Evolutionary conservation across 2,797 vertebrate species (phyloP).

Genomic region (Xenopus petersii): DNA sequence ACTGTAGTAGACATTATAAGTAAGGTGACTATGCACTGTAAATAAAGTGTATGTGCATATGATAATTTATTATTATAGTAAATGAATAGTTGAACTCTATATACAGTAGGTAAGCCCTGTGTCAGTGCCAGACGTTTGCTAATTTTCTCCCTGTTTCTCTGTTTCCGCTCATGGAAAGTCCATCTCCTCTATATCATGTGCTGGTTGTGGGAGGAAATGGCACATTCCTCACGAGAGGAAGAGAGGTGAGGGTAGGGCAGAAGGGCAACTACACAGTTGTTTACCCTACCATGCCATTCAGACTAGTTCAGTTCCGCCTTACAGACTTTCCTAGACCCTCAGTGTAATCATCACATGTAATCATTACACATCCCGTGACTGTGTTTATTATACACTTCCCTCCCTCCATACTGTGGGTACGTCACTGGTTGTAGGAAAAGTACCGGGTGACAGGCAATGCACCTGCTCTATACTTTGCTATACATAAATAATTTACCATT

Average conservation of each 20-base stretch:
- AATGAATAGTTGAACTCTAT: background rate
- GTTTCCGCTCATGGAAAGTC: constrained; percentile 46
- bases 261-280: constrained; percentile 41
- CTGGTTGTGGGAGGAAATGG: constrained; percentile 39
- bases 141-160: constrained; percentile 2
- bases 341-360: background rate
- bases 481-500: too few relatives aligned
- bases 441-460: too few relatives aligned
- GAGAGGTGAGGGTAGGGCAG: constrained; percentile 39
- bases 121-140: background rate
- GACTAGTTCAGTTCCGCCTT: constrained; percentile 22
- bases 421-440: too few relatives aligned
- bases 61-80: background rate
- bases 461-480: background rate
- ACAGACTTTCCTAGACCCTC: constrained; percentile 11
- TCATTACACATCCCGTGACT: too few relatives aligned
- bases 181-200: constrained; percentile 41
- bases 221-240: constrained; percentile 27
- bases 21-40: too few relatives aligned
- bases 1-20: too few relatives aligned
- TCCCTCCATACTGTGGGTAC: too few relatives aligned
- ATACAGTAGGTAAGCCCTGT: background rate
- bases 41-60: too few relatives aligned
- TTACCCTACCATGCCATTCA: constrained; percentile 7
- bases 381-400: too few relatives aligned